A percentile compares a stretch with the other conserved stretches of the same genome.
These are phyloP conservation scores for Cancer borealis DNA, from an alignment of 2,888 invertebrate species.

Conservation along the genomic window DNA sequence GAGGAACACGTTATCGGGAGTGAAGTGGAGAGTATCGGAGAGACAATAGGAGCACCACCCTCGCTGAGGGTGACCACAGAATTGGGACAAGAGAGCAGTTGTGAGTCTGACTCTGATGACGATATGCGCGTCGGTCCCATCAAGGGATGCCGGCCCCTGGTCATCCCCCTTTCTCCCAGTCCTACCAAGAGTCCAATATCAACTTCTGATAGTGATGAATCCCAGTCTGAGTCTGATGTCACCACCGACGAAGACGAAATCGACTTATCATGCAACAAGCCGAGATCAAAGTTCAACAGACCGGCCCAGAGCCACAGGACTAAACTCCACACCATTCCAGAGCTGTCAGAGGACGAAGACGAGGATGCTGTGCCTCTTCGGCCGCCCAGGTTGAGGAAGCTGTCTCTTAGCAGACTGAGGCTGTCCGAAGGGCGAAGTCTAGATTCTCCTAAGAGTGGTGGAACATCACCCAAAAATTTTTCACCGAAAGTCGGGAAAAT, in stretches of 20 bases:
- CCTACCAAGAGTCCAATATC: constrained; percentile 47
- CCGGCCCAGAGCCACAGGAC: constrained; percentile 62
- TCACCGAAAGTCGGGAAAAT: constrained; percentile 38
- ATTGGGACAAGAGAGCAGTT: constrained; percentile 52
- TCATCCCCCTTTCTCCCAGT: constrained; percentile 56
- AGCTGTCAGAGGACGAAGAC: constrained; percentile 69
- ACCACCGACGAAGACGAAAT: constrained; percentile 70
- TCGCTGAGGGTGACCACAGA: neutral
- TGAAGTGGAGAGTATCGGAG: neutral
- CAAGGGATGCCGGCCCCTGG: constrained; percentile 52
- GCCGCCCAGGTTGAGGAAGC: constrained; percentile 53
- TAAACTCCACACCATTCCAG: constrained; percentile 71
- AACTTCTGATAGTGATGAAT: constrained; percentile 61
- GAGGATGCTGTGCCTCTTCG: constrained; percentile 52
- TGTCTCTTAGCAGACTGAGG: constrained; percentile 44
- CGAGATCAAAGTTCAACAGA: constrained; percentile 52
- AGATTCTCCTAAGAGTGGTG: constrained; percentile 54
- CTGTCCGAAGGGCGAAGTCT: constrained; percentile 34
- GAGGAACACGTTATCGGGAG: neutral
- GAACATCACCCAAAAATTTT: constrained; percentile 1
- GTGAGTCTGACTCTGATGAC: constrained; percentile 71
- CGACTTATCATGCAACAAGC: constrained; percentile 52
- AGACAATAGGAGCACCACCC: neutral
- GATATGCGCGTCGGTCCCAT: constrained; percentile 67
- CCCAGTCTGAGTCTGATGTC: constrained; percentile 70